Conservation (phyloP, 2,113 vertebrate genomes). For the Alethe castanea region DNA sequence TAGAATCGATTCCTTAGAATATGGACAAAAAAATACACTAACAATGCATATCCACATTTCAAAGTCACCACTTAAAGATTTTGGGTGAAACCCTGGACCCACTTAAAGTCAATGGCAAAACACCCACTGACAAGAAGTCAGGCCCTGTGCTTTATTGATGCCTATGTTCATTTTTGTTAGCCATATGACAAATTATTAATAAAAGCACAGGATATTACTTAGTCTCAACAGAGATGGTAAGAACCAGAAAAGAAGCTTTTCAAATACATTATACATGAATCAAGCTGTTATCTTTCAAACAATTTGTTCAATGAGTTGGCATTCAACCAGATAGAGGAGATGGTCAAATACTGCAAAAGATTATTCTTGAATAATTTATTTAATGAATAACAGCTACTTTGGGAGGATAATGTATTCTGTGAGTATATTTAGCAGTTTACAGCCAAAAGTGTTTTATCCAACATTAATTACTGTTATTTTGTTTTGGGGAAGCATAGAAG, state of each 20-base stretch:
- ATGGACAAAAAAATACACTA: neutral
- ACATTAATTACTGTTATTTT: slow-evolving; percentile 31
- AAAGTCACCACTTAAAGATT: neutral
- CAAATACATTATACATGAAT: slow-evolving; percentile 56
- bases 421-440: slow-evolving; percentile 17
- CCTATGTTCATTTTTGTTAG: neutral
- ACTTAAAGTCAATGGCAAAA: neutral
- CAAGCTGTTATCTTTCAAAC: slow-evolving; percentile 43
- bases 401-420: neutral
- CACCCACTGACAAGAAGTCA: neutral
- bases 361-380: slow-evolving; percentile 50
- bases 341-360: slow-evolving; percentile 40
- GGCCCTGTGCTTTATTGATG: neutral
- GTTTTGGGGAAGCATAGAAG: neutral
- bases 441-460: slow-evolving; percentile 19
- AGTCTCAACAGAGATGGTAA: slow-evolving; percentile 6
- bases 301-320: slow-evolving; percentile 46
- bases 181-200: slow-evolving; percentile 19
- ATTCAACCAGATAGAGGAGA: slow-evolving; percentile 29
- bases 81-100: neutral
- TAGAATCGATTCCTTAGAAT: neutral
- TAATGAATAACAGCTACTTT: slow-evolving; percentile 31
- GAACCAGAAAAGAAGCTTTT: slow-evolving; percentile 34
- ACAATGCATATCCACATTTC: neutral
- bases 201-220: slow-evolving; percentile 11